phyloP scores from a whole-genome alignment of 1,140 invertebrate species.

The Pseudomyrmex flavicornis region DNA sequence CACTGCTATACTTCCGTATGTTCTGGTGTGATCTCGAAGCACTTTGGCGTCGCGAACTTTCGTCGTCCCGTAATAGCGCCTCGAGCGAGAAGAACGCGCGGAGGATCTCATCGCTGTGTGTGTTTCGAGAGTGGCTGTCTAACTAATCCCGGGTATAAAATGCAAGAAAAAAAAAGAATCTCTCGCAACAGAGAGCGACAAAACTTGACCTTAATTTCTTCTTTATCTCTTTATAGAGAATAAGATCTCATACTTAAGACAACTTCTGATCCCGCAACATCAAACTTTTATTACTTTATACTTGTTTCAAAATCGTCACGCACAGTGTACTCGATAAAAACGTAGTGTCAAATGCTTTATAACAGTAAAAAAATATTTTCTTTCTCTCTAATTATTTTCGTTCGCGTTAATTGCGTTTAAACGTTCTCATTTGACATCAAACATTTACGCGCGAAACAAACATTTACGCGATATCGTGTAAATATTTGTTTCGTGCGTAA shows the following conservation, averaged over 20 bases:
- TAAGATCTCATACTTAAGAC: not conserved
- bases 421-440: not conserved
- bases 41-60: slow-evolving; percentile 26
- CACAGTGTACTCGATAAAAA: too few species aligned
- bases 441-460: too few species aligned
- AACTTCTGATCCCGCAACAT: not conserved
- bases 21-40: slow-evolving; percentile 5
- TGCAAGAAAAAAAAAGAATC: not conserved
- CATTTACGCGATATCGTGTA: too few species aligned
- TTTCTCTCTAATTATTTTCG: not conserved
- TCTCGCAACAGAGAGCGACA: not conserved
- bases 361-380: not conserved
- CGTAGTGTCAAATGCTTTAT: too few species aligned
- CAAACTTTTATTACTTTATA: not conserved
- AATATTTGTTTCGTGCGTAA: too few species aligned
- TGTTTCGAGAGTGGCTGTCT: slow-evolving; percentile 4
- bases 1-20: not conserved
- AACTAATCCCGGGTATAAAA: slow-evolving; percentile 24
- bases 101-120: not conserved
- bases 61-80: not conserved
- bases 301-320: not conserved
- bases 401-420: not conserved
- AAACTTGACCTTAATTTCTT: not conserved
- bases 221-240: not conserved
- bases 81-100: not conserved